Base-by-base conservation (phyloP, 2,113 vertebrate genomes). In the Gavia stellata region DNA sequence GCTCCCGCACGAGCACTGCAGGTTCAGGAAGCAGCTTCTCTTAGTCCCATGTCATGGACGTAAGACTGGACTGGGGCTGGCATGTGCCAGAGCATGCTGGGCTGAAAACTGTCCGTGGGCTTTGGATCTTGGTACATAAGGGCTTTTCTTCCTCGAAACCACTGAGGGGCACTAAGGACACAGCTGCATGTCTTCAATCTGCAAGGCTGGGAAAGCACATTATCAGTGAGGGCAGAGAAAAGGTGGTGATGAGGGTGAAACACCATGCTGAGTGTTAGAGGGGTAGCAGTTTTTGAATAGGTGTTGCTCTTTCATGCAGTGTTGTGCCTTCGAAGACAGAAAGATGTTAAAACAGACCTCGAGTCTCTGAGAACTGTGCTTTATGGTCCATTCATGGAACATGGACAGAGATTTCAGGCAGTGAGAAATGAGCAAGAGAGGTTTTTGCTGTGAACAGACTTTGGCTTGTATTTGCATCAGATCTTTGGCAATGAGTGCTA, bases 1-100 rank as follows among this genome's bases (percentile, higher is more conserved):
- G n/a, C 44, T 36, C 19, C 31, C 17, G 14, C 3, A 9, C 0
- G 5, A 70, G 55, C n/a, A 21, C 63, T 42, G 40, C 55, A 55
- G 28, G 12, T 26, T 52, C 70, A 34, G 45, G 53, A 59, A 38
- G 44, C 53, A 70, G 26, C 50, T 73, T 86, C 38, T 79, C 9
- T 40, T 28, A 34, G 8, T 65, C 36, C 3, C 1, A 17, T 1
- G 0, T 49, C 29, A 17, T 9, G 19, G 29, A 53, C 1, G 0
- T 55, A 42, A 84, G 18, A 31, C 31, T 1, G 3, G 31, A 36
- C 0, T 4, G 40, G 49, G 78, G 12, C 20, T 78, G 49, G 14
- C 4, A 14, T 19, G 42, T 2, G 4, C 20, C 17, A 20, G 49
- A 62, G 40, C 14, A 18, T n/a, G 14, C 17, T 28, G 49, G n/a